Evolutionary conservation across 2,113 vertebrate genomes (phyloP).

Genomic region (Vulpes ferrilata): DNA sequence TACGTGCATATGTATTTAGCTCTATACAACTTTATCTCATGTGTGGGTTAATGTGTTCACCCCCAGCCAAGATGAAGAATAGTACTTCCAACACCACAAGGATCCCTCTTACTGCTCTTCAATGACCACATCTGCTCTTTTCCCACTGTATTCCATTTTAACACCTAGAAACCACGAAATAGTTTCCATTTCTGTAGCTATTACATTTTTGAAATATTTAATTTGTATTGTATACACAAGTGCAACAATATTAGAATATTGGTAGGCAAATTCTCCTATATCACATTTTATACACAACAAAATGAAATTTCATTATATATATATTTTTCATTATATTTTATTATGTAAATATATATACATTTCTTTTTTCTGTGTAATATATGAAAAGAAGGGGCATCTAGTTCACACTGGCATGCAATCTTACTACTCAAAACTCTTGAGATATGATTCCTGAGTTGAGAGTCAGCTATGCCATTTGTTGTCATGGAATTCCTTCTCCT

Average conservation of each 20-base stretch:
- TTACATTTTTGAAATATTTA: not conserved
- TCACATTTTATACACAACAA: not conserved
- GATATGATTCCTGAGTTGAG: not conserved
- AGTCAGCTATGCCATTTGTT: conserved; percentile 1
- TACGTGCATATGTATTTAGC: not conserved
- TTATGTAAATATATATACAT: not conserved
- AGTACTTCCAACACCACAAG: not conserved
- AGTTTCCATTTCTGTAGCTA: not conserved
- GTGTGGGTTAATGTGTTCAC: not conserved
- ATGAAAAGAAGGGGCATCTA: not conserved
- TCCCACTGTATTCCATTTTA: not conserved
- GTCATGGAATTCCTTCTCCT: not conserved
- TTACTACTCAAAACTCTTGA: not conserved
- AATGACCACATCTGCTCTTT: not conserved
- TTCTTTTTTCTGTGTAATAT: not conserved
- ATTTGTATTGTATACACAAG: not conserved
- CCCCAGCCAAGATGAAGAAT: not conserved
- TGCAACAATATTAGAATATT: conserved; percentile 27
- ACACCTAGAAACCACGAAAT: not conserved
- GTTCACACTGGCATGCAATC: not conserved
- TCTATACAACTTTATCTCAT: not conserved
- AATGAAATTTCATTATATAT: not conserved
- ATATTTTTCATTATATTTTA: not conserved
- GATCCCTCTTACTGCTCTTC: not conserved
- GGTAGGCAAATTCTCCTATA: not conserved